These are phyloP conservation scores for Psix sp. DNA, from an alignment of 1,140 invertebrate species.

Conservation along the genomic window DNA sequence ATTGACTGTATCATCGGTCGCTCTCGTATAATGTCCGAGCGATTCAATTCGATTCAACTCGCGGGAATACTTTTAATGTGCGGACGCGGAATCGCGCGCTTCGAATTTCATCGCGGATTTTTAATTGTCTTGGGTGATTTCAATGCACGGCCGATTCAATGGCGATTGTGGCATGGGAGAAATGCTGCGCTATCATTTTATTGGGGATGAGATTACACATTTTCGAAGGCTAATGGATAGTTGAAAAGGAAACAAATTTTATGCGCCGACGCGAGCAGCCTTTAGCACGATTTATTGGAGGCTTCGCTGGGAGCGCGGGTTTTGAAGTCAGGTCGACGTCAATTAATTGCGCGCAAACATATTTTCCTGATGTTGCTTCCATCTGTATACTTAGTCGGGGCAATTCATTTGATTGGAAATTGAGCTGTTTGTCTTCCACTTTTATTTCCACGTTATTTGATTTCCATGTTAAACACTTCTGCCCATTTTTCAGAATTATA, in stretches of 20 bases:
- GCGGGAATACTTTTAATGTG: constrained; percentile 48
- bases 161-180: constrained; percentile 22
- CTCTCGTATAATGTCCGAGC: constrained; percentile 50
- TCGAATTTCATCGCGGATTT: constrained; percentile 48
- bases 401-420: too few relatives aligned
- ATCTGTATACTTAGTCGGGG: too few relatives aligned
- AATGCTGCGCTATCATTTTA: constrained; percentile 47
- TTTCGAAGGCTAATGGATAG: constrained; percentile 54
- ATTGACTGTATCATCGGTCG: constrained; percentile 56
- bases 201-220: constrained; percentile 55
- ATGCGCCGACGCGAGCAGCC: constrained; percentile 16
- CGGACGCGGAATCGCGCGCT: constrained; percentile 54
- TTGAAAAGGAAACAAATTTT: constrained; percentile 45
- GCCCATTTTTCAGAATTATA: too few relatives aligned
- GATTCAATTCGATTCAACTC: constrained; percentile 52
- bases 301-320: constrained; percentile 19
- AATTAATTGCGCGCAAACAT: constrained; percentile 46
- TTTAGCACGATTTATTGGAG: constrained; percentile 46
- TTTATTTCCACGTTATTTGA: too few relatives aligned
- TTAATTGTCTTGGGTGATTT: constrained; percentile 39
- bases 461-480: too few relatives aligned
- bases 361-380: too few relatives aligned
- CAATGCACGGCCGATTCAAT: constrained; percentile 46
- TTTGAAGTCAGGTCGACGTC: constrained; percentile 47
- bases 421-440: too few relatives aligned